Base-by-base conservation (phyloP, 2,888 invertebrate species). In the Iphiclides podalirius region DNA sequence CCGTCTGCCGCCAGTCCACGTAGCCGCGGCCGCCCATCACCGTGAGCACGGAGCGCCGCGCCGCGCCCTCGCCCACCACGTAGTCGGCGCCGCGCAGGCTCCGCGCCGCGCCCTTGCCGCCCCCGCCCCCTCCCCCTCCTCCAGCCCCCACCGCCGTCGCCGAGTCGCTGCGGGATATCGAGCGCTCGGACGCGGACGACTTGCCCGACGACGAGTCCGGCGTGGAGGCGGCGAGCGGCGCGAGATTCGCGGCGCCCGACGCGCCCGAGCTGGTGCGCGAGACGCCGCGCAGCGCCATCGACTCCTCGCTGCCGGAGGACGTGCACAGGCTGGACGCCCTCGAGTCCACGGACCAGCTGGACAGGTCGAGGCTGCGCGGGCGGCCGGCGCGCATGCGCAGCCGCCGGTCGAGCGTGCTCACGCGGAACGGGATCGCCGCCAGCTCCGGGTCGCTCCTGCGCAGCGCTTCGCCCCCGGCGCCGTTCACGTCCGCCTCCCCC, bases 11-110 rank as follows among this genome's bases (percentile, higher is more conserved):
- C 93, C 95, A 95, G 80, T 95, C 95, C 14, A 95, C 92, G 70
- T 97, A 97, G 1, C 97, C 97, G 8, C 96, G 90, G 1, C 97
- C 97, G 0, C 96, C 97, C 90, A 95, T 95, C 43, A 97, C 81
- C 0, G 96, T 95, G 35, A 97, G 92, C 16, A 96, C 93, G 0
- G 96, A 96, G 53, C 94, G 88, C 57, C 94, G 76, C 54, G 91
- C 90, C 63, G 90, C 57, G 65, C 90, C 67, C 59, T 77, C 75
- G 33, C 88, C 74, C 57, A 88, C 67, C 47, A 78, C 72, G 55
- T 84, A 85, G 58, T 86, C 84, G 4, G 82, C 75, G 1, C 84
- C 87, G 14, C 87, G 80, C 13, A 85, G 69, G 55, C 84, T 86
- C 12, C 83, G 66, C 11, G 64, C 87, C 2, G 80, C 89, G 28